These are phyloP conservation scores for Anoplolepis gracilipes DNA, from an alignment of 1,140 invertebrate genomes.

Conservation along the genomic window DNA sequence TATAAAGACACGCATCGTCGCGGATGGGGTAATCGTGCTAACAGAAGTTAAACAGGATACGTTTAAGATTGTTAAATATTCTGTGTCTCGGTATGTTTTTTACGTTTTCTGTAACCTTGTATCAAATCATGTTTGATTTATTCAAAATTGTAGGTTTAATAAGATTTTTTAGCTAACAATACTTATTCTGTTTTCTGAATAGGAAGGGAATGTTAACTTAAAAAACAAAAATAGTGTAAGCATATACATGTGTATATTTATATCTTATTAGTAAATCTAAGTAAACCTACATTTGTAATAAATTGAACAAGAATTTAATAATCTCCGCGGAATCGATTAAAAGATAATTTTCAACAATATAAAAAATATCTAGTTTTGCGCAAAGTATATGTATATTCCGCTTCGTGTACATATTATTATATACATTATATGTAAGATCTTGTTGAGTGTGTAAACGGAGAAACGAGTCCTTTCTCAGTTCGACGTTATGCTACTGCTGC, in stretches of 20 bases:
- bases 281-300: background rate
- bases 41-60: slow-evolving; percentile 89
- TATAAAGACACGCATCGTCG: slow-evolving; percentile 96
- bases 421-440: background rate
- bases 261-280: background rate
- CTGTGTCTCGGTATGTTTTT: background rate
- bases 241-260: background rate
- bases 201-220: background rate
- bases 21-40: slow-evolving; percentile 95
- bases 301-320: background rate
- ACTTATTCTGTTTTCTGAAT: background rate
- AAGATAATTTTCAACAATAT: background rate
- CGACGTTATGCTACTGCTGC: background rate
- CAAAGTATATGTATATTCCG: background rate
- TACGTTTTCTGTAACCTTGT: background rate
- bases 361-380: background rate
- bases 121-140: background rate
- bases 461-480: background rate
- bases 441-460: background rate
- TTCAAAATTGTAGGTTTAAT: background rate
- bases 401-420: background rate
- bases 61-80: background rate
- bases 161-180: background rate
- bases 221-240: background rate
- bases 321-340: background rate